These are phyloP conservation scores for Pelecanus crispus DNA, from an alignment of 2,113 vertebrate species.

Conservation along the genomic window DNA sequence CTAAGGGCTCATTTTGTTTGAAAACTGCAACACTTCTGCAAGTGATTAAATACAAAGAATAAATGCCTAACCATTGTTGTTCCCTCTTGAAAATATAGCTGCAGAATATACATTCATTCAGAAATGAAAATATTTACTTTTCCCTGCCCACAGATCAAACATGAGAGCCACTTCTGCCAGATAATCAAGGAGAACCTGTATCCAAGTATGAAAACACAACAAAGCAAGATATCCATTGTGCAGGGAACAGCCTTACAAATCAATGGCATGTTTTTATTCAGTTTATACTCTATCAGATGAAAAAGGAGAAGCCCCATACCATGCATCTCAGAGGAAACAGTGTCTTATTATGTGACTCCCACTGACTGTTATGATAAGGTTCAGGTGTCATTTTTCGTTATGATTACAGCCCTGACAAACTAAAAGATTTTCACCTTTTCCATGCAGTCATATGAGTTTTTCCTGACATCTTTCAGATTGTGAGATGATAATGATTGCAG, in stretches of 20 bases:
- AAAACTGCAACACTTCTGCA: background rate
- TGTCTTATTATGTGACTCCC: background rate
- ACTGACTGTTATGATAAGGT: background rate
- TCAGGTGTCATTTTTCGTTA: background rate
- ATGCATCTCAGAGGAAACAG: background rate
- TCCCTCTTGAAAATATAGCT: background rate
- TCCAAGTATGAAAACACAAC: background rate
- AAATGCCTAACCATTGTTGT: background rate
- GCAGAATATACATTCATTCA: background rate
- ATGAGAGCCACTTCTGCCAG: background rate
- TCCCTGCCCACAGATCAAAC: background rate
- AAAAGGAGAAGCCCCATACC: background rate
- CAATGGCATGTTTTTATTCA: background rate
- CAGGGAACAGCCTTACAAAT: background rate
- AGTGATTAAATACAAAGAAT: background rate
- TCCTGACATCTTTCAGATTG: background rate
- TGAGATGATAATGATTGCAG: background rate
- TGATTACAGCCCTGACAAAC: background rate
- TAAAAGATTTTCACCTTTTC: background rate
- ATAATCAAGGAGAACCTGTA: background rate
- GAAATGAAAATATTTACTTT: background rate
- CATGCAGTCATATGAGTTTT: background rate
- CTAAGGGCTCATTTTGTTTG: background rate
- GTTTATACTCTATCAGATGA: background rate
- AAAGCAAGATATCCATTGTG: background rate